phyloP scores from a whole-genome alignment of 1,140 invertebrate species.

The Trachymyrmex cornetzi region DNA sequence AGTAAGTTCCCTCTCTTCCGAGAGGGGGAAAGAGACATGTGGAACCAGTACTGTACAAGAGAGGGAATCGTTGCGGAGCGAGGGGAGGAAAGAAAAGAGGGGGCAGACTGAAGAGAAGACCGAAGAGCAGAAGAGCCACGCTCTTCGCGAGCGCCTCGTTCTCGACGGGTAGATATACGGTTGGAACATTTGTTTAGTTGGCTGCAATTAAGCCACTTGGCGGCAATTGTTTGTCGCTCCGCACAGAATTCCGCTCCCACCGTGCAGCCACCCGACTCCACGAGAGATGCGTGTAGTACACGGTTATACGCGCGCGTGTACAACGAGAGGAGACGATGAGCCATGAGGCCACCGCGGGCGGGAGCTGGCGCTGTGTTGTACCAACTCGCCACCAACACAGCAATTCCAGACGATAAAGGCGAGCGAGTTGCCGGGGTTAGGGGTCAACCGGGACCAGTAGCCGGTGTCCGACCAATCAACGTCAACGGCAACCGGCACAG shows the following conservation, averaged over 20 bases:
- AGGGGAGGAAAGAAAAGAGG: neutral
- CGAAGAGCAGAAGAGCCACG: conserved; percentile 12
- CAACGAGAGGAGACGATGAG: conserved; percentile 23
- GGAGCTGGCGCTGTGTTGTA: conserved; percentile 65
- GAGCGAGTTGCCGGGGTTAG: conserved; percentile 80
- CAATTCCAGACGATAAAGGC: conserved; percentile 81
- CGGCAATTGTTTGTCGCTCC: conserved; percentile 87
- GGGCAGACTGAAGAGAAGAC: neutral
- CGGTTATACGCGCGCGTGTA: conserved; percentile 60
- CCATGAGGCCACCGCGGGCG: conserved; percentile 47
- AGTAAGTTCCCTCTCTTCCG: conserved; percentile 20
- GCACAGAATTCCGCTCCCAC: conserved; percentile 86
- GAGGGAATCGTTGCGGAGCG: conserved; percentile 32
- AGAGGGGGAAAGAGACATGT: neutral
- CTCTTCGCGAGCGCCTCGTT: conserved; percentile 46
- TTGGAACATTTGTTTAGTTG: conserved; percentile 86
- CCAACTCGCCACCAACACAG: conserved; percentile 75
- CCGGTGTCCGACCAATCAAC: conserved; percentile 78
- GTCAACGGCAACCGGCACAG: conserved; percentile 62
- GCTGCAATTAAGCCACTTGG: conserved; percentile 87
- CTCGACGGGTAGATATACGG: conserved; percentile 68
- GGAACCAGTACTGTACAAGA: conserved; percentile 43
- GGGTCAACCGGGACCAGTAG: conserved; percentile 81
- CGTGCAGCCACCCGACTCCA: conserved; percentile 65
- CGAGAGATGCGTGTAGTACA: conserved; percentile 56